phyloP scores from a whole-genome alignment of 2,888 invertebrate species.

The Microchrysa polita region DNA sequence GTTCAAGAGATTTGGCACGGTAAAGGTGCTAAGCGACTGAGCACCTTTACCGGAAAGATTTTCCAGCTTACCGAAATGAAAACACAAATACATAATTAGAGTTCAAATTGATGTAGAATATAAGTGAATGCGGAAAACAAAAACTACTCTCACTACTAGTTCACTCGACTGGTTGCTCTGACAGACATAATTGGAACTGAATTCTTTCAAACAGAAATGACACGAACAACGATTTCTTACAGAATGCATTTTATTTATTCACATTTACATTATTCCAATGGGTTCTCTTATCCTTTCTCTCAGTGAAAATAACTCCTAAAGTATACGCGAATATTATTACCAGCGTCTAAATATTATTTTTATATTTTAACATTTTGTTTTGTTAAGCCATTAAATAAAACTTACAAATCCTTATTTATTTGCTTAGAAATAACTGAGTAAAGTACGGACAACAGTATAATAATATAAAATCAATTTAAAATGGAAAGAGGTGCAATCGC shows the following conservation, averaged over 20 bases:
- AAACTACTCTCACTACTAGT: no score
- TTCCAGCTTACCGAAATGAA: no score
- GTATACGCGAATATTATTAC: constrained; percentile 26
- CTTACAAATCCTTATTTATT: constrained; percentile 12
- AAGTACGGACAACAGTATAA: not conserved
- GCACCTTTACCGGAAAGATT: no score
- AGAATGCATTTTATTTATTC: constrained; percentile 36
- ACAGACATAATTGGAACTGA: no score
- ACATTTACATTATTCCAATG: constrained; percentile 34
- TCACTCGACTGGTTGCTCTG: no score
- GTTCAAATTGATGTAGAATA: no score
- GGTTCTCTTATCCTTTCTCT: not conserved
- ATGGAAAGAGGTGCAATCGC: constrained; percentile 9
- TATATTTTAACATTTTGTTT: constrained; percentile 17
- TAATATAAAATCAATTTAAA: constrained; percentile 2
- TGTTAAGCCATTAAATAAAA: constrained; percentile 15
- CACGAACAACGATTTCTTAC: constrained; percentile 6
- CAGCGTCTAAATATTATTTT: constrained; percentile 34
- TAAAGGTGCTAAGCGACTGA: no score
- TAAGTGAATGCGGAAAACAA: no score
- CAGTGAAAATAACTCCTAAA: constrained; percentile 28
- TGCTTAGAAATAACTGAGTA: constrained; percentile 22
- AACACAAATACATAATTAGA: no score
- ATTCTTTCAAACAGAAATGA: no score
- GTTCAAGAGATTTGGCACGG: no score